These are phyloP conservation scores for Chromobotia macracanthus DNA, from an alignment of 2,797 vertebrate genomes.

Conservation along the genomic window DNA sequence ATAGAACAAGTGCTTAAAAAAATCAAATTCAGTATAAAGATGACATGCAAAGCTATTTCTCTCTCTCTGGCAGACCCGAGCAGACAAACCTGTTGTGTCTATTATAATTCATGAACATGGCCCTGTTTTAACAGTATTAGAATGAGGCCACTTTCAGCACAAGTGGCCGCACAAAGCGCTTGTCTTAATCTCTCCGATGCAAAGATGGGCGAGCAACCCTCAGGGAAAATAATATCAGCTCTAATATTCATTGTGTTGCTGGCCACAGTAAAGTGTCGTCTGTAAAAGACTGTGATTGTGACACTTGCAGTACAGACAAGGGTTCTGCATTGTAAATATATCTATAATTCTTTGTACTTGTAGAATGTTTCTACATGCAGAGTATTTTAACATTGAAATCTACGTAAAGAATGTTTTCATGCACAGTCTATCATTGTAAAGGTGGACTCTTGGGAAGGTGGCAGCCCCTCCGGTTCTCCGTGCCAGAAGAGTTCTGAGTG, in stretches of 20 bases:
- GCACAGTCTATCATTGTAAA: constrained; percentile 31
- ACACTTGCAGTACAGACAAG: constrained; percentile 85
- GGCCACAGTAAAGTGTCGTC: constrained; percentile 83
- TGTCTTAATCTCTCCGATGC: constrained; percentile 79
- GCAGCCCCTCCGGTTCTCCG: constrained; percentile 51
- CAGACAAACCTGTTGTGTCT: constrained; percentile 78
- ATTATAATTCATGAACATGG: constrained; percentile 88
- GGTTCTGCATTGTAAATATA: constrained; percentile 87
- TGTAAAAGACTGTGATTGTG: constrained; percentile 88
- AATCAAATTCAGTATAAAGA: constrained; percentile 86
- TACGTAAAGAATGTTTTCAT: not conserved
- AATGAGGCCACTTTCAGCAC: constrained; percentile 85
- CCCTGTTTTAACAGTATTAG: constrained; percentile 87
- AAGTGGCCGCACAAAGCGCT: constrained; percentile 85
- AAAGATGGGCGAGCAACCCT: constrained; percentile 80
- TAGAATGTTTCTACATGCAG: not conserved
- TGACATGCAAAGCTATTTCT: constrained; percentile 82
- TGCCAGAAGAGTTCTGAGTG: constrained; percentile 54
- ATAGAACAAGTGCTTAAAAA: constrained; percentile 81
- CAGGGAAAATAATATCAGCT: constrained; percentile 83
- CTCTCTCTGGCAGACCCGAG: constrained; percentile 78
- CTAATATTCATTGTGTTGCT: constrained; percentile 86
- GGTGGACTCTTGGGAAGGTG: constrained; percentile 56
- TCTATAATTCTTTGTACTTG: not conserved
- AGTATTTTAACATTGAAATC: too few relatives aligned